These are phyloP conservation scores for Proisotoma minuta DNA, from an alignment of 2,888 invertebrate species.

Conservation along the genomic window DNA sequence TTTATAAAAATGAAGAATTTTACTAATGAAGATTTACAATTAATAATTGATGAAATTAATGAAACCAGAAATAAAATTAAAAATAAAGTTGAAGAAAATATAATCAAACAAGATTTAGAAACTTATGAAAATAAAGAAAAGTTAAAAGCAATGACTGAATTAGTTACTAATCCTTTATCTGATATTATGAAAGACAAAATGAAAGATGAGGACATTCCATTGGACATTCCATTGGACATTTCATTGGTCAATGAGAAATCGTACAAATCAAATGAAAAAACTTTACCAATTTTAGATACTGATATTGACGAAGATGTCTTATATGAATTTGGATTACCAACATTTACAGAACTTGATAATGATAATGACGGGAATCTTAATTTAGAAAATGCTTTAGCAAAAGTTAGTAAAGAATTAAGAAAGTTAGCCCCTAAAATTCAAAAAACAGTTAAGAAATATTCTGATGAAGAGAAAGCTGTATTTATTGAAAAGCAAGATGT, in stretches of 20 bases:
- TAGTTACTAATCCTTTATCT: too few relatives aligned
- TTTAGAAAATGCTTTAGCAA: background rate
- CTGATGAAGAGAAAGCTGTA: background rate
- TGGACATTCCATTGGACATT: too few relatives aligned
- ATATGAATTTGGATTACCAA: background rate
- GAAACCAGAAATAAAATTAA: background rate
- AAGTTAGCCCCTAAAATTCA: background rate
- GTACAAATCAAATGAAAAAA: too few relatives aligned
- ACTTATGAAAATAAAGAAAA: background rate
- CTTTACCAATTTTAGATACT: background rate
- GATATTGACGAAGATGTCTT: background rate
- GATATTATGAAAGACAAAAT: too few relatives aligned
- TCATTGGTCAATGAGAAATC: too few relatives aligned
- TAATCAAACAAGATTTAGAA: background rate
- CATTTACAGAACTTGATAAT: background rate
- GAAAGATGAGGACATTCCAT: too few relatives aligned
- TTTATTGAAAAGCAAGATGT: background rate
- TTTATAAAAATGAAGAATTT: too few relatives aligned
- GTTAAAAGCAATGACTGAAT: background rate
- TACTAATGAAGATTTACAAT: too few relatives aligned
- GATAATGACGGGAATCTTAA: too few relatives aligned
- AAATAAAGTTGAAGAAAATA: background rate
- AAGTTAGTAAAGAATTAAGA: background rate
- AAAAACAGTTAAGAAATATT: background rate
- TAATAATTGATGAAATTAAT: background rate